A percentile compares a stretch with the other conserved stretches of the same genome.
phyloP scores from a whole-genome alignment of 1,140 invertebrate genomes.

The Leptinotarsa texana region DNA sequence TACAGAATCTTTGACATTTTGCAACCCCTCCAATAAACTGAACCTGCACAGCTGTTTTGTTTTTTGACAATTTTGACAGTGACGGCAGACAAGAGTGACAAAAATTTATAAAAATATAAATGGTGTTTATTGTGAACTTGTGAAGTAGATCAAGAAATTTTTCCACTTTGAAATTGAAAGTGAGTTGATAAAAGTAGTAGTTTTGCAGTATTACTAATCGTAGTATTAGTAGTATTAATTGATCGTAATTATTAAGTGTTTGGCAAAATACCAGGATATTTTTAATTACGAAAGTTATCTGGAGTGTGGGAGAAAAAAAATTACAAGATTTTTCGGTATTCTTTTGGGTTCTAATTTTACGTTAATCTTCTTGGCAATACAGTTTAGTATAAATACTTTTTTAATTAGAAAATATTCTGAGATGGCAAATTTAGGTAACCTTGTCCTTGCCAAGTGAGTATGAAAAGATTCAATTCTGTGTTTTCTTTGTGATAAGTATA shows the following conservation, averaged over 20 bases:
- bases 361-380: no score
- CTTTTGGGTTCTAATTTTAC: neutral
- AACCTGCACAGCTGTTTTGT: no score
- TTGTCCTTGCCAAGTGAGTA: slow-evolving; percentile 11
- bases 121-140: neutral
- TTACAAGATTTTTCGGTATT: neutral
- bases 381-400: no score
- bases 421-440: slow-evolving; percentile 4
- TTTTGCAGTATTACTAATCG: no score
- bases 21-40: no score
- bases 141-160: neutral
- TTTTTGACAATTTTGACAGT: neutral
- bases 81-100: neutral
- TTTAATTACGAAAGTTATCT: neutral
- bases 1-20: no score
- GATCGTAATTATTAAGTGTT: neutral
- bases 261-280: neutral
- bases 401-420: neutral
- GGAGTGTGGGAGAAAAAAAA: neutral
- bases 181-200: neutral
- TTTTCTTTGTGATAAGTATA: slow-evolving; percentile 22
- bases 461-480: slow-evolving; percentile 1
- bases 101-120: neutral
- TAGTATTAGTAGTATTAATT: neutral
- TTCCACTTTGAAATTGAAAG: neutral